Percentiles rank a stretch among this genome's conserved stretches.
These are phyloP conservation scores for Hipparchia semele DNA, from an alignment of 2,888 invertebrate genomes.

Conservation along the genomic window DNA sequence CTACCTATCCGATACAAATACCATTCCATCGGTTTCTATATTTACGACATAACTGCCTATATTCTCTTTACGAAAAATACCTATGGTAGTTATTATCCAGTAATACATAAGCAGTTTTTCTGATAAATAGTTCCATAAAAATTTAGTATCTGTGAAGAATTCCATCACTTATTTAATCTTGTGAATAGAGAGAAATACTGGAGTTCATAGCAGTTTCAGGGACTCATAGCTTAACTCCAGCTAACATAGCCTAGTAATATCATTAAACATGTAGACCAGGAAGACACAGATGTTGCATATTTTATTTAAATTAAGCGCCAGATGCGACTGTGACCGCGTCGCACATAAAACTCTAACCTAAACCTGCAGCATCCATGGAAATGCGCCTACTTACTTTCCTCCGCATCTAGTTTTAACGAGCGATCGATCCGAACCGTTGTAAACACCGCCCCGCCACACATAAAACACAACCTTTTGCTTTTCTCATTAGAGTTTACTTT, in stretches of 20 bases:
- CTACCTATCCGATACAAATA: too few relatives aligned
- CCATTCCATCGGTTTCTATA: too few relatives aligned
- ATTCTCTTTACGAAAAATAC: too few relatives aligned
- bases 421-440: conserved; percentile 50
- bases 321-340: conserved; percentile 64
- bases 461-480: conserved; percentile 43
- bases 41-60: too few relatives aligned
- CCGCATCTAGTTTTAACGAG: conserved; percentile 67
- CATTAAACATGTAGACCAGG: conserved; percentile 3
- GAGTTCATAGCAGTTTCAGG: too few relatives aligned
- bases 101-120: too few relatives aligned
- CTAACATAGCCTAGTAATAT: background rate
- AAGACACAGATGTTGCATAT: conserved; percentile 11
- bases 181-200: too few relatives aligned
- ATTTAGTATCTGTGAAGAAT: too few relatives aligned
- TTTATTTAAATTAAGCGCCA: conserved; percentile 28
- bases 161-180: too few relatives aligned
- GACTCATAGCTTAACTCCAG: too few relatives aligned
- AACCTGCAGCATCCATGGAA: conserved; percentile 70
- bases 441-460: conserved; percentile 45
- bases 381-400: conserved; percentile 79
- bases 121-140: too few relatives aligned
- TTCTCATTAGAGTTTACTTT: conserved; percentile 47
- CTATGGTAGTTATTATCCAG: too few relatives aligned
- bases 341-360: conserved; percentile 48